Conservation (phyloP, 2,113 vertebrate genomes). For the Nipponia nippon region DNA sequence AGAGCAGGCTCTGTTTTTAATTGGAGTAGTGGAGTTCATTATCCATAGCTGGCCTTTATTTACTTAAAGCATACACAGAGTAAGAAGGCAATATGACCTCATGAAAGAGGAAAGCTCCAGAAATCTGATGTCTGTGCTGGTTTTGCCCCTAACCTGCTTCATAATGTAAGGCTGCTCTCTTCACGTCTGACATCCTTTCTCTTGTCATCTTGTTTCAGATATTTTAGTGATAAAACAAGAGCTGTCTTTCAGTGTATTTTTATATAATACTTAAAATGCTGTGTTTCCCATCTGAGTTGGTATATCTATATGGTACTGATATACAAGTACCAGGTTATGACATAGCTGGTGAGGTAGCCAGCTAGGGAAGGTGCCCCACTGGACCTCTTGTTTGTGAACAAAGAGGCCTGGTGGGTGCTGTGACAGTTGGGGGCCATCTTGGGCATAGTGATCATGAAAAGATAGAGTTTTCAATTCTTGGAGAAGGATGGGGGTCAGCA, state of each 20-base stretch:
- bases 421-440: no score
- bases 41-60: not conserved
- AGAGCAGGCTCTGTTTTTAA: not conserved
- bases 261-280: not conserved
- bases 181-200: not conserved
- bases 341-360: no score
- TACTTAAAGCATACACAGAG: not conserved
- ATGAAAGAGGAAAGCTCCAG: not conserved
- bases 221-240: not conserved
- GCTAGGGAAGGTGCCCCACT: no score
- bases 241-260: not conserved
- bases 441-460: no score
- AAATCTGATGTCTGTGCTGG: not conserved
- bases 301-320: no score
- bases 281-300: not conserved
- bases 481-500: no score
- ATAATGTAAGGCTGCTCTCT: not conserved
- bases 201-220: not conserved
- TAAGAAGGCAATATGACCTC: not conserved
- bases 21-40: slow-evolving; percentile 4
- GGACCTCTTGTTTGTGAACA: no score
- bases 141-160: not conserved
- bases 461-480: no score
- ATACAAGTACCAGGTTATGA: not conserved
- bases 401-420: no score